phyloP scores from a whole-genome alignment of 2,888 invertebrate genomes.

The Meandrusa payeni region DNA sequence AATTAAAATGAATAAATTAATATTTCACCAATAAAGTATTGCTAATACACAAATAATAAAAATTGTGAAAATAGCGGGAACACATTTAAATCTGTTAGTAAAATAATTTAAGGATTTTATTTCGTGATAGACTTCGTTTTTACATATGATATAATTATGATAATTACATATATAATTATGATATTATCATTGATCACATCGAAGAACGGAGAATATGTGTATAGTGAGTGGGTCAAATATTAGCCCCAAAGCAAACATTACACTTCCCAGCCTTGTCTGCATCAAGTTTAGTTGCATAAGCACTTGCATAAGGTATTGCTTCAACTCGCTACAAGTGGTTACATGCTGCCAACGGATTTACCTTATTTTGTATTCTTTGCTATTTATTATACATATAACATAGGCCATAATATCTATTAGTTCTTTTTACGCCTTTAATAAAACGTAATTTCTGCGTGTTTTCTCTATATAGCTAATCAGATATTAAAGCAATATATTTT shows the following conservation, averaged over 20 bases:
- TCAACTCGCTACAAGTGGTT: slow-evolving; percentile 39
- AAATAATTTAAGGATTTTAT: background rate
- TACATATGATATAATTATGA: too few species aligned
- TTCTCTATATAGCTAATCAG: too few species aligned
- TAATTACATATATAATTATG: too few species aligned
- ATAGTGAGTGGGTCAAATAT: slow-evolving; percentile 65
- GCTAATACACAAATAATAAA: too few species aligned
- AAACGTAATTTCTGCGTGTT: too few species aligned
- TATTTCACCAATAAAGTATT: too few species aligned
- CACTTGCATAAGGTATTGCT: slow-evolving; percentile 44
- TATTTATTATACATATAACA: background rate
- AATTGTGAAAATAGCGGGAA: too few species aligned
- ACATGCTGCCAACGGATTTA: slow-evolving; percentile 38
- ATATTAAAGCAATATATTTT: too few species aligned
- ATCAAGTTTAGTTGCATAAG: slow-evolving; percentile 53
- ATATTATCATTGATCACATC: background rate
- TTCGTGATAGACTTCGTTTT: slow-evolving; percentile 9
- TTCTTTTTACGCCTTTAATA: too few species aligned
- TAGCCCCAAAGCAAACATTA: slow-evolving; percentile 47
- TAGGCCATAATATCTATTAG: too few species aligned
- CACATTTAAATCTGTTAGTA: too few species aligned
- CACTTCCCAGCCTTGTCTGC: slow-evolving; percentile 46
- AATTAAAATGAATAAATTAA: too few species aligned
- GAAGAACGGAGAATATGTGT: slow-evolving; percentile 6
- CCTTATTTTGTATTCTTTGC: slow-evolving; percentile 16